phyloP scores from a whole-genome alignment of 2,113 vertebrate genomes.

The Spea bombifrons region DNA sequence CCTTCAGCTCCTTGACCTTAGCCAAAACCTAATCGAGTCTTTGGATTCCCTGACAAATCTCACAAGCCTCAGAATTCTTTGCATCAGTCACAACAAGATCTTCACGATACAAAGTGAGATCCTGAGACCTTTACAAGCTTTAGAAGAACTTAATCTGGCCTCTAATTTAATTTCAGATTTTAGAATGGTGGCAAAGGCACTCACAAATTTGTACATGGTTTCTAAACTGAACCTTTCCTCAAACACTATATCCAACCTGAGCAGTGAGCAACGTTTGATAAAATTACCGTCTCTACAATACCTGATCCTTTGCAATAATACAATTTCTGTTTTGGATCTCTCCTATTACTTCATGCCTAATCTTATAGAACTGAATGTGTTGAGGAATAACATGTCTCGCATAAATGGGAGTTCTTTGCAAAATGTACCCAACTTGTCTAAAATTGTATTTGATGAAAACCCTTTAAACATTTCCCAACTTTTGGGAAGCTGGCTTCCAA shows the following conservation, averaged over 20 bases:
- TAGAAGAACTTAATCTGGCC: conserved; percentile 44
- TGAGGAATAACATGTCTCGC: conserved; percentile 35
- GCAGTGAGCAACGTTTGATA: background rate
- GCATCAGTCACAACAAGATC: conserved; percentile 38
- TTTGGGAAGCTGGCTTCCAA: conserved; percentile 13
- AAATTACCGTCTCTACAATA: conserved; percentile 28
- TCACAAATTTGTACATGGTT: background rate
- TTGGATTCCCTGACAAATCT: conserved; percentile 34
- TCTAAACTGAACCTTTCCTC: conserved; percentile 34
- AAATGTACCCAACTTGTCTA: conserved; percentile 31
- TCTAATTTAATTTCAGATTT: conserved; percentile 42
- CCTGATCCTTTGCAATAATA: conserved; percentile 45
- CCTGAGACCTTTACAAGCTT: background rate
- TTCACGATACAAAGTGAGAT: background rate
- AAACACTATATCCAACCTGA: conserved; percentile 32
- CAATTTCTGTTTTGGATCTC: conserved; percentile 46
- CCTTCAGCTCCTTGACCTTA: conserved; percentile 44
- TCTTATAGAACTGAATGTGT: conserved; percentile 38
- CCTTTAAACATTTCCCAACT: conserved; percentile 46
- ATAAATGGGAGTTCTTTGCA: conserved; percentile 36
- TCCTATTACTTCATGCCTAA: conserved; percentile 41
- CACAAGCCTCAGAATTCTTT: conserved; percentile 32
- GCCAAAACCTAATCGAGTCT: conserved; percentile 34
- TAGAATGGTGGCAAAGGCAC: conserved; percentile 3
- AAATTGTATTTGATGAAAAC: conserved; percentile 48